phyloP scores from a whole-genome alignment of 2,888 invertebrate genomes.

The Drosophila pseudotakahashii region DNA sequence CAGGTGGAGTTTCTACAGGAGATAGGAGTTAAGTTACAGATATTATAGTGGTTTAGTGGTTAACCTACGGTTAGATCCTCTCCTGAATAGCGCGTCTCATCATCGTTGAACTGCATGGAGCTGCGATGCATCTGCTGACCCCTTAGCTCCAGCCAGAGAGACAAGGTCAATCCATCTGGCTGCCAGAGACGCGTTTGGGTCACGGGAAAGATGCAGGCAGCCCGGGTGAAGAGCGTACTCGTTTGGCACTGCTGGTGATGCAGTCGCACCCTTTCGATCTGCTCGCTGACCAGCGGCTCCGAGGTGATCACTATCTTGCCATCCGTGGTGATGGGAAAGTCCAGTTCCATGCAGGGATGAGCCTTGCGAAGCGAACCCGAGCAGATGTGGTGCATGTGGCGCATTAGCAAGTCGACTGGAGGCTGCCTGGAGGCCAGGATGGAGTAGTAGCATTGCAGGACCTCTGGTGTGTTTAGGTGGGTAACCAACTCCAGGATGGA shows the following conservation, averaged over 20 bases:
- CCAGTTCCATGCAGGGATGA: slow-evolving; percentile 81
- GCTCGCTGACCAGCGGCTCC: slow-evolving; percentile 72
- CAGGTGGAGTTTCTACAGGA: slow-evolving; percentile 80
- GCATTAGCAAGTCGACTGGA: slow-evolving; percentile 86
- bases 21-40: not conserved
- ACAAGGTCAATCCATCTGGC: slow-evolving; percentile 81
- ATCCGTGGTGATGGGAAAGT: slow-evolving; percentile 82
- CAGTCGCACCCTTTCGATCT: slow-evolving; percentile 81
- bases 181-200: slow-evolving; percentile 81
- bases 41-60: too few relatives aligned
- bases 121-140: slow-evolving; percentile 72
- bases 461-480: slow-evolving; percentile 83
- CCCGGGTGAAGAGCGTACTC: slow-evolving; percentile 80
- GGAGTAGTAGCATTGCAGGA: slow-evolving; percentile 86
- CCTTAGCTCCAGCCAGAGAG: slow-evolving; percentile 82
- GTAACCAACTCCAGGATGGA: slow-evolving; percentile 88
- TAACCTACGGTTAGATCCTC: slow-evolving; percentile 75
- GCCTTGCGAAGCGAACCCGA: slow-evolving; percentile 71
- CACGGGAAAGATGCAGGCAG: slow-evolving; percentile 82
- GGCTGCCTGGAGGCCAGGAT: slow-evolving; percentile 86
- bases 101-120: slow-evolving; percentile 75
- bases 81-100: slow-evolving; percentile 76
- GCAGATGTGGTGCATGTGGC: slow-evolving; percentile 85
- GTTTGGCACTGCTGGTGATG: slow-evolving; percentile 80
- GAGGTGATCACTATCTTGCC: slow-evolving; percentile 78